Percentiles rank a stretch among this genome's conserved stretches.
Conservation (phyloP, 2,797 vertebrate genomes). For the Melanotaenia trifasciata region DNA sequence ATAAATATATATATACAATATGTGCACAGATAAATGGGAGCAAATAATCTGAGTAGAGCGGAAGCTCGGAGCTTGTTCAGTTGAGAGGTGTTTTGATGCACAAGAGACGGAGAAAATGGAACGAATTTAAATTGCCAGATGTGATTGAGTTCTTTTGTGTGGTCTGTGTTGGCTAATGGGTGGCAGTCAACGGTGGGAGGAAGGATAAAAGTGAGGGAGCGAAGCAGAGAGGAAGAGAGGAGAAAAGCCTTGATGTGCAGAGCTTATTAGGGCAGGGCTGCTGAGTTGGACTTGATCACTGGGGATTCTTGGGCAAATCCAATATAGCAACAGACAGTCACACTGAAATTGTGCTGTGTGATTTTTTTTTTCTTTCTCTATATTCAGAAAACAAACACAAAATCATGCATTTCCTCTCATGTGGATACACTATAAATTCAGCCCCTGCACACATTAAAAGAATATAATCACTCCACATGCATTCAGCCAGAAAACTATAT, state of each 20-base stretch:
- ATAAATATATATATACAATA: slow-evolving; percentile 11
- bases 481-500: background rate
- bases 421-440: background rate
- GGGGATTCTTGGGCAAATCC: slow-evolving; percentile 68
- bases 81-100: slow-evolving; percentile 46
- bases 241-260: slow-evolving; percentile 62
- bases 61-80: slow-evolving; percentile 20
- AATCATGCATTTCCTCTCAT: background rate
- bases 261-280: slow-evolving; percentile 66
- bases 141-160: slow-evolving; percentile 69
- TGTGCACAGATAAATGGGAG: slow-evolving; percentile 33
- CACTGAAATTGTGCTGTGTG: slow-evolving; percentile 33
- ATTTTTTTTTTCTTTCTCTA: slow-evolving; percentile 1
- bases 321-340: slow-evolving; percentile 42
- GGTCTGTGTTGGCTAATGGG: slow-evolving; percentile 59
- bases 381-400: slow-evolving; percentile 10
- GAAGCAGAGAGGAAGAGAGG: background rate
- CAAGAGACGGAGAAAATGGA: slow-evolving; percentile 53
- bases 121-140: slow-evolving; percentile 68
- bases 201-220: slow-evolving; percentile 46
- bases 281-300: slow-evolving; percentile 70
- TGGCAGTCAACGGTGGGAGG: slow-evolving; percentile 54
- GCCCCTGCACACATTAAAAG: slow-evolving; percentile 18
- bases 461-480: slow-evolving; percentile 14
- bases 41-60: slow-evolving; percentile 36